These are phyloP conservation scores for Ceratosolen fusciceps DNA, from an alignment of 1,140 invertebrate genomes.

Conservation along the genomic window DNA sequence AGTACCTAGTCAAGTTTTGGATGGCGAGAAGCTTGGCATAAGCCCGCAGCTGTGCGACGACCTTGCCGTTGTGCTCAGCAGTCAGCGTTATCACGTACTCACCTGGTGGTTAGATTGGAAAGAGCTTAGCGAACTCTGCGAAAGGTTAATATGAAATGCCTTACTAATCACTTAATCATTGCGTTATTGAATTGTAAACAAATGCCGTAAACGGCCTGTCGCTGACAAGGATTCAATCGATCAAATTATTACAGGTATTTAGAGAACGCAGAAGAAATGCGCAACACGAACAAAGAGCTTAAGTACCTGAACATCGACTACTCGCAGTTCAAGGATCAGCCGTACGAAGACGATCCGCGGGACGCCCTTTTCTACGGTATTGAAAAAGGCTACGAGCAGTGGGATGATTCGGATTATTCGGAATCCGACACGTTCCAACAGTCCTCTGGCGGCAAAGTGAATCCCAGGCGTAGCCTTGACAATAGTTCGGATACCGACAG, in stretches of 20 bases:
- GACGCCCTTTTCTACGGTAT: slow-evolving; percentile 72
- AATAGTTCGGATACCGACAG: slow-evolving; percentile 67
- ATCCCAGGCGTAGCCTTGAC: slow-evolving; percentile 61
- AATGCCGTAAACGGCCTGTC: too few species aligned
- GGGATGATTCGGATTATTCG: slow-evolving; percentile 66
- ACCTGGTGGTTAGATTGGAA: slow-evolving; percentile 76
- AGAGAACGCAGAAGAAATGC: slow-evolving; percentile 74
- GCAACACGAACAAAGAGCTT: slow-evolving; percentile 75
- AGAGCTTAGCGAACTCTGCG: slow-evolving; percentile 74
- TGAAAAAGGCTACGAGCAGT: slow-evolving; percentile 75
- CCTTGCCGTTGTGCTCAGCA: slow-evolving; percentile 74
- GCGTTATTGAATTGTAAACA: too few species aligned
- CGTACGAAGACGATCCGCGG: slow-evolving; percentile 69
- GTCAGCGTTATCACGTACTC: slow-evolving; percentile 76
- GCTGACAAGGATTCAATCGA: too few species aligned
- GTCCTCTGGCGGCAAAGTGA: slow-evolving; percentile 59
- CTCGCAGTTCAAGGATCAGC: slow-evolving; percentile 75
- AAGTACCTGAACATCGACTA: slow-evolving; percentile 79
- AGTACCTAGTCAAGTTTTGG: slow-evolving; percentile 69
- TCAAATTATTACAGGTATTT: slow-evolving; percentile 73
- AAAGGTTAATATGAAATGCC: too few species aligned
- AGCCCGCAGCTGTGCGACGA: slow-evolving; percentile 76
- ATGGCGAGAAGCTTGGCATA: slow-evolving; percentile 73
- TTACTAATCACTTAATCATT: too few species aligned
- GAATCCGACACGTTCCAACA: slow-evolving; percentile 67